Evolutionary conservation across 2,797 vertebrate genomes (phyloP).

Genomic region (Rhinella marina): DNA sequence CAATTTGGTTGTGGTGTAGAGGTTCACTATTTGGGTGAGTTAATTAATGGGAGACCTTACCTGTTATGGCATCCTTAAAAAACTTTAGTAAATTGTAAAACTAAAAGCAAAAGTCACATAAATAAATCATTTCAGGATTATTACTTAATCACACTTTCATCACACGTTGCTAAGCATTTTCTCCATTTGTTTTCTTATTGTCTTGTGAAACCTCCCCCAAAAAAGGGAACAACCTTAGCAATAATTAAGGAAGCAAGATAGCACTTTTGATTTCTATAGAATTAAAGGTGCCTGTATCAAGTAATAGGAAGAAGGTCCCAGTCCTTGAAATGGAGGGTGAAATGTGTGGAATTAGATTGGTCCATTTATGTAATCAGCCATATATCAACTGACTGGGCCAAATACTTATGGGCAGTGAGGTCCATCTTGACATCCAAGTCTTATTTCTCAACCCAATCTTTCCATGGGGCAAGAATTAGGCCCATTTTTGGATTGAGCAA

Average conservation of each 20-base stretch:
- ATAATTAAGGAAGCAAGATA: conserved; percentile 7
- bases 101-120: conserved; percentile 6
- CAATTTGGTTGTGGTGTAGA: too few species aligned
- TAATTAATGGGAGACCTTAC: too few species aligned
- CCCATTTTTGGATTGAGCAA: too few species aligned
- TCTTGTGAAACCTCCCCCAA: conserved; percentile 30
- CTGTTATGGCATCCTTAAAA: background rate
- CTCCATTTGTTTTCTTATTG: conserved; percentile 13
- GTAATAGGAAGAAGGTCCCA: background rate
- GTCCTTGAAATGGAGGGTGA: background rate
- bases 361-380: background rate
- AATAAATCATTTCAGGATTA: conserved; percentile 10
- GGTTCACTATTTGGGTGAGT: background rate
- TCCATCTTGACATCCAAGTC: too few species aligned
- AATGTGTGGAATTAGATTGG: background rate
- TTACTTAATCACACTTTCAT: conserved; percentile 31
- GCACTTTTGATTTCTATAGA: conserved; percentile 7
- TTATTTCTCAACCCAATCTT: too few species aligned
- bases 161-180: conserved; percentile 16
- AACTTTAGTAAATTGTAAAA: background rate
- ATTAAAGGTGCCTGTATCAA: background rate
- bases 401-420: too few species aligned
- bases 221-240: conserved; percentile 17
- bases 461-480: too few species aligned
- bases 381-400: background rate